These are phyloP conservation scores for Philotrypesis tridentata DNA, from an alignment of 1,140 invertebrate genomes.

Conservation along the genomic window DNA sequence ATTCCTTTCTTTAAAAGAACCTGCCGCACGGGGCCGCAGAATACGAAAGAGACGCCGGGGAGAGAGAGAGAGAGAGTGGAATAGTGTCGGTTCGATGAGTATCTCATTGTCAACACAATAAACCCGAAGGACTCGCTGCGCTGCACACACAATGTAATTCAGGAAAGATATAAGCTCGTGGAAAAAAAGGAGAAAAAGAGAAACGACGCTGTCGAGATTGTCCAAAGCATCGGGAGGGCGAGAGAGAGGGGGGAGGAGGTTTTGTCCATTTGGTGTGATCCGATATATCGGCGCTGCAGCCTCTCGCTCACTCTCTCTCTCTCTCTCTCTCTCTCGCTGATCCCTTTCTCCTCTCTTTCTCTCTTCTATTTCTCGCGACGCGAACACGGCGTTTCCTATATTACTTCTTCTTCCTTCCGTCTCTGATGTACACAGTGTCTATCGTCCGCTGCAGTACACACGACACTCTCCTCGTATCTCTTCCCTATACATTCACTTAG, in stretches of 20 bases:
- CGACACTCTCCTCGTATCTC: too few relatives aligned
- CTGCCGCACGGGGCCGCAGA: neutral
- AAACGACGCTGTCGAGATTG: slow-evolving; percentile 2
- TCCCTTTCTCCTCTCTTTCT: neutral
- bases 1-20: neutral
- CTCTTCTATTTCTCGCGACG: neutral
- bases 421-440: too few relatives aligned
- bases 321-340: neutral
- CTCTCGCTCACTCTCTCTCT: slow-evolving; percentile 29
- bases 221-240: neutral
- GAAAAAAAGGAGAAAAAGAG: neutral
- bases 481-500: too few relatives aligned
- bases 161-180: slow-evolving; percentile 42
- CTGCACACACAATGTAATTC: slow-evolving; percentile 42
- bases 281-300: slow-evolving; percentile 24
- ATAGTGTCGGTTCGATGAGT: slow-evolving; percentile 23
- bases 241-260: neutral
- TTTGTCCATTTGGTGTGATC: slow-evolving; percentile 35
- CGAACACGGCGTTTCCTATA: neutral
- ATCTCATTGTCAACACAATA: slow-evolving; percentile 44
- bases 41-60: neutral
- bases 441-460: too few relatives aligned
- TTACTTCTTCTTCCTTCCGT: slow-evolving; percentile 1
- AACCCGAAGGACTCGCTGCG: slow-evolving; percentile 16
- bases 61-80: neutral